Base-by-base conservation (phyloP, 1,140 invertebrate genomes). In the Drosophila yakuba region DNA sequence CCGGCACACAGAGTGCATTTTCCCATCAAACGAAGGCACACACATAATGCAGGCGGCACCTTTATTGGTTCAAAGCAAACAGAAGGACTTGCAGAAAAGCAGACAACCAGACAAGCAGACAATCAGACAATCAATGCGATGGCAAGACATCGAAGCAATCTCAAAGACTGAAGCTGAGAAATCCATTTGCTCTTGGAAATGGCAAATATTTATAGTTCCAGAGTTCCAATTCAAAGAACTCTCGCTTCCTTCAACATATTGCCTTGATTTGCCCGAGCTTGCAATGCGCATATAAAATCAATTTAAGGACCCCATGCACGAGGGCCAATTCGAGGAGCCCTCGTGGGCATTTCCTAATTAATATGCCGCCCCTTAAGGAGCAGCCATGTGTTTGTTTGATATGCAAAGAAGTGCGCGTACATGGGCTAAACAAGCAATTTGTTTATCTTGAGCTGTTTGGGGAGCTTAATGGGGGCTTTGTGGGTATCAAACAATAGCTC, bases 391-490 rank as follows among this genome's bases (percentile, higher is more conserved):
- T 39, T 35, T 69, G 64, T 58, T 39, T 60, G 59, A 45, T 25
- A 43, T 17, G 43, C 43, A 10, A 15, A 44, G 17, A 44, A 44
- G 35, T 59, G 32, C 32, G 44, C 28, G 63, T 51, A 77, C 74
- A 80, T 52, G 48, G 51, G 50, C 74, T 82, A 74, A 82, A 50
- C 69, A 82, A 84, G 75, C 75, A 84, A 81, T 75, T 64, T 84
- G 64, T 80, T 79, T 84, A 71, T 79, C 52, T 84, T 84, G 28
- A 79, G 80, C 71, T 20, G 25, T 39, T 62, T 35, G 35, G 35
- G 41, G 35, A 66, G 43, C 36, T 36, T 55, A 23, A 38, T 41
- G 4, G 25, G 25, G 25, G 25, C 17, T 38, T 20, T 51, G 32
- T 17, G 50, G 35, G 63, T 32, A 41, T 14, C 51, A 57, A 41